Percentiles rank a stretch among this genome's conserved stretches.
Evolutionary conservation across 2,797 vertebrate species (phyloP).

Genomic region (Parambassis ranga): DNA sequence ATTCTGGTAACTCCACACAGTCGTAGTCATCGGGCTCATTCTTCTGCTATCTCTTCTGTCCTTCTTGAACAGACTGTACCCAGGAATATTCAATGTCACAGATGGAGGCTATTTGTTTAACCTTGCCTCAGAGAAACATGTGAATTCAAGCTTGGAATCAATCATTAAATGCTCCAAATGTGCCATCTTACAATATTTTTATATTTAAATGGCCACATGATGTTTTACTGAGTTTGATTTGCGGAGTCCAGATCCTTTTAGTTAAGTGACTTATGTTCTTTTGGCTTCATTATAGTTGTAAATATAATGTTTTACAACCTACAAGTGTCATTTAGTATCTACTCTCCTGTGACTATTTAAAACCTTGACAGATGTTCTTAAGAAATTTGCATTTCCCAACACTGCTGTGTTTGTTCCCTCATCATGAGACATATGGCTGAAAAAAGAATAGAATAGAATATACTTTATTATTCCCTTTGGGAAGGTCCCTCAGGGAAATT

Average conservation of each 20-base stretch:
- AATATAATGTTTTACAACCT: no score
- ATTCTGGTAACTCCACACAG: neutral
- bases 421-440: neutral
- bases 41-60: neutral
- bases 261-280: no score
- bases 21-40: neutral
- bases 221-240: no score
- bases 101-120: neutral
- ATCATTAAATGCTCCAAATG: neutral
- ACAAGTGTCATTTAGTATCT: no score
- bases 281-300: no score
- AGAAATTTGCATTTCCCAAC: no score
- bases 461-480: no score
- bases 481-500: no score
- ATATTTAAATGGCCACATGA: neutral
- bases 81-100: neutral
- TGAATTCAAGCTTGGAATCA: neutral
- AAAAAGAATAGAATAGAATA: fast-evolving
- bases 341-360: no score
- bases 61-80: neutral
- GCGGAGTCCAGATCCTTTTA: no score
- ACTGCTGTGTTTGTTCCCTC: neutral
- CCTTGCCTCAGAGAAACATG: neutral
- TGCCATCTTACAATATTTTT: neutral
- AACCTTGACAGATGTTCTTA: no score